Evolutionary conservation across 2,888 invertebrate species (phyloP).

Genomic region (Idaea dimidiata): DNA sequence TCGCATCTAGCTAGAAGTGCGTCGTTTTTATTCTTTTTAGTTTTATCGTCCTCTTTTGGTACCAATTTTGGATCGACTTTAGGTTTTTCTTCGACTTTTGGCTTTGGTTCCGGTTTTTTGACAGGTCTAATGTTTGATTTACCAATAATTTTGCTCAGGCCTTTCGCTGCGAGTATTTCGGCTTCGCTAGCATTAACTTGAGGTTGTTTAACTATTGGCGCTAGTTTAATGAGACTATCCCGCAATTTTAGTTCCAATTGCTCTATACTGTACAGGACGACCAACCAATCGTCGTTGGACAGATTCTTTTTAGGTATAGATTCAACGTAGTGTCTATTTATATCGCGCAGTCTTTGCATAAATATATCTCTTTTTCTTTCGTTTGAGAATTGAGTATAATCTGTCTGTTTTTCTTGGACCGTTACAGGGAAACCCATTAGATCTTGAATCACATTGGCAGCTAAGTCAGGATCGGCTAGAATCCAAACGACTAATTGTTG

Average conservation of each 20-base stretch:
- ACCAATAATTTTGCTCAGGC: conserved; percentile 69
- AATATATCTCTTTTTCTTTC: conserved; percentile 63
- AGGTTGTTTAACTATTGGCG: conserved; percentile 39
- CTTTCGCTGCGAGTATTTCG: conserved; percentile 69
- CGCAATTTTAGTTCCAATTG: conserved; percentile 57
- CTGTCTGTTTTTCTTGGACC: conserved; percentile 46
- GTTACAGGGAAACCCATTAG: conserved; percentile 55
- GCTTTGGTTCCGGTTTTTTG: conserved; percentile 46
- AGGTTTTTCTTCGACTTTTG: conserved; percentile 32
- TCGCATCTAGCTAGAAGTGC: conserved; percentile 64
- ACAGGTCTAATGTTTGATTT: conserved; percentile 50
- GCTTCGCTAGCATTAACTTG: conserved; percentile 66
- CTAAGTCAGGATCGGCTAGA: conserved; percentile 55
- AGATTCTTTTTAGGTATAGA: conserved; percentile 59
- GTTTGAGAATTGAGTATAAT: conserved; percentile 44
- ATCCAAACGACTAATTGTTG: conserved; percentile 60
- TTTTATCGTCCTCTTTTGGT: conserved; percentile 32
- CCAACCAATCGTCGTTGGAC: conserved; percentile 68
- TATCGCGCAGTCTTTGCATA: conserved; percentile 50
- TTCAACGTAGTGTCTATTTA: conserved; percentile 64
- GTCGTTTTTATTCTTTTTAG: conserved; percentile 51
- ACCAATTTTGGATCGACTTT: conserved; percentile 19
- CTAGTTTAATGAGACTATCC: conserved; percentile 51
- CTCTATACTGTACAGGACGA: conserved; percentile 63
- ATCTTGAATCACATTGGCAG: conserved; percentile 61